Evolutionary conservation across 2,113 vertebrate genomes (phyloP), one percentile per base, ranked within the genome.

Genomic region (Tyrannus savana): DNA sequence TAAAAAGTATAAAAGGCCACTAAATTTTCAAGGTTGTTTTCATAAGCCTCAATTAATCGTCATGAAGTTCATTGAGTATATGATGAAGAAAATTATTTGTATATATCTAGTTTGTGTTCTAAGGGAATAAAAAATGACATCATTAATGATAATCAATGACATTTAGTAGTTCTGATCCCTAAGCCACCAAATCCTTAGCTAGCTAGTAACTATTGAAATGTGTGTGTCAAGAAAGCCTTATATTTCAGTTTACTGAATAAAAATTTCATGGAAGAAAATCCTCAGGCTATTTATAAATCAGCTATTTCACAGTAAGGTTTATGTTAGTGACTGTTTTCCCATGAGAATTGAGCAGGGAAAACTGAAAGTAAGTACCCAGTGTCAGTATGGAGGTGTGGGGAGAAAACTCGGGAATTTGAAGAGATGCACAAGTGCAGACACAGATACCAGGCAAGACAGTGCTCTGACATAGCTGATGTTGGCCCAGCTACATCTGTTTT

Each of bases 371-470:
- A 31, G 3, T 28, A 76, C 5, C 4, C 2, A 37, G 10, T 10
- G 1, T 46, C 35, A 75, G 16, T 50, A 41, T 50, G 35, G 23
- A 67, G 14, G 1, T 37, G 5, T 82, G 49, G 22, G 52, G 10
- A 56, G 35, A 52, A 91, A 84, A 68, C 1, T 6, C 27, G 12
- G 23, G 19, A 56, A 25, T 64, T 42, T 2, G 3, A 82, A 81
- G 30, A 3, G 47, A 18, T 2, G 3, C 0, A 1, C 1, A 4
- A 4, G 3, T 23, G 14, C 1, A 12, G 33, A 42, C 10, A 39
- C 3, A 47, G n/a, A 19, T 41, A 4, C 6, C 1, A 3, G 44
- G 47, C 21, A 74, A 72, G 25, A 27, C 42, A 66, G 11, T 49
- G 12, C 16, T 56, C 44, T 79, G 35, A 2, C 12, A 49, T 8